Evolutionary conservation across 2,797 vertebrate species (phyloP), one percentile per base, ranked within the genome.

Genomic region (Notamacropus eugenii): DNA sequence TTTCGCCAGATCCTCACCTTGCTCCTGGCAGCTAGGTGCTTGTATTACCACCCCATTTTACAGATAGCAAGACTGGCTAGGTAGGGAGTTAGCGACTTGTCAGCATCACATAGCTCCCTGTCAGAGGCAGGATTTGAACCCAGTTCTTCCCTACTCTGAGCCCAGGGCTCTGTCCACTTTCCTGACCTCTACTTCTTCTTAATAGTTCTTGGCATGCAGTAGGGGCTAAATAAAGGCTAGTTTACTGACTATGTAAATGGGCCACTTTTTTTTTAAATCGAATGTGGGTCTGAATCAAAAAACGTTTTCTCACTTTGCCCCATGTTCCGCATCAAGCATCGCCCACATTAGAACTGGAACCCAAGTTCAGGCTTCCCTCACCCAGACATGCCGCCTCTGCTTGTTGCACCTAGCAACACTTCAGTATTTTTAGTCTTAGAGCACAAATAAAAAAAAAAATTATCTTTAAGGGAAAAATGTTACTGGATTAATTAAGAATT

Each of bases 401-500:
- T 46, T 87, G 13, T 16, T 2, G 24, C 1, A 27, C n/a, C 40
- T 27, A 87, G 24, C 40, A 87, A 50, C 54, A 87, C 52, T 93
- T 87, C 8, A n/a, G 54, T 50, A 56, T 56, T 82, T 87, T 87
- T 55, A 93, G 67, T 56, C 40, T 74, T 67, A 62, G 54, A 74
- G 67, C 13, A 29, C 40, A 55, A 95, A 27, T 27, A 8, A 55
- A n/a, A 56, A n/a, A 46, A 46, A 94, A 55, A 82, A 95, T 11
- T 92, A 54, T 87, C 62, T 95, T 92, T 57, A 55, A 74, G 28
- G 11, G 34, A 46, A 92, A 96, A 95, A 93, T 95, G 55, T 87
- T 82, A 95, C 54, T 82, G 14, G 90, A 97, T 94, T 92, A 97
- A 94, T 92, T 50, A 93, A 56, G 59, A 46, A 92, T 94, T 58